A percentile compares a stretch with the other conserved stretches of the same genome.
phyloP scores from a whole-genome alignment of 1,140 invertebrate genomes.

The Musca domestica region DNA sequence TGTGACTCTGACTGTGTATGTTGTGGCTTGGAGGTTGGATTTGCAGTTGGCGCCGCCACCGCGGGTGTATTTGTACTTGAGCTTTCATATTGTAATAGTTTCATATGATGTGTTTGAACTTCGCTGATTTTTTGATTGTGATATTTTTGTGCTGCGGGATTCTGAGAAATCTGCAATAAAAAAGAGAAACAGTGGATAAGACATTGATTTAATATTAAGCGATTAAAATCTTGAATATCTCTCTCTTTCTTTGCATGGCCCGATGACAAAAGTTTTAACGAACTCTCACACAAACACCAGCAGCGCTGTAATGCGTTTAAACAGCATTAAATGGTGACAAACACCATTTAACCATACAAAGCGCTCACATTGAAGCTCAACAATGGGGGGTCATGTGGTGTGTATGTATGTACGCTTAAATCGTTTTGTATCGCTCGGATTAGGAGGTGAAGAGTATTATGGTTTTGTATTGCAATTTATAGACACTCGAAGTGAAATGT shows the following conservation, averaged over 20 bases:
- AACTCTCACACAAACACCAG: no score
- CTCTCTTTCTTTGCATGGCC: neutral
- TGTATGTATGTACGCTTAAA: no score
- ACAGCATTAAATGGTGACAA: no score
- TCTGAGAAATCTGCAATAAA: slow-evolving; percentile 9
- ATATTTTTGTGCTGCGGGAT: slow-evolving; percentile 9
- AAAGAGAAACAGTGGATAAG: neutral
- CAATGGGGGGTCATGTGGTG: no score
- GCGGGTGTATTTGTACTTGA: slow-evolving; percentile 28
- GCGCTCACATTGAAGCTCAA: no score
- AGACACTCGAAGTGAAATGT: no score
- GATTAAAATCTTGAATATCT: neutral
- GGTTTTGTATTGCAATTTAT: no score
- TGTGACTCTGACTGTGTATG: neutral
- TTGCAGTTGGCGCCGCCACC: slow-evolving; percentile 16
- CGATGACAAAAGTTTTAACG: neutral
- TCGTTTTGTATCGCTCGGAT: no score
- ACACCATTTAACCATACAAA: no score
- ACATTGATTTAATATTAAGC: neutral
- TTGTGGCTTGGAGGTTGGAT: neutral
- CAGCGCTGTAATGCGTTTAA: no score
- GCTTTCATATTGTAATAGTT: slow-evolving; percentile 11
- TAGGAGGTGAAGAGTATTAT: no score
- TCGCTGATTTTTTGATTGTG: neutral
- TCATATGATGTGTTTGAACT: slow-evolving; percentile 19